Base-by-base conservation (phyloP, 2,888 invertebrate genomes). In the Erebia aethiops region DNA sequence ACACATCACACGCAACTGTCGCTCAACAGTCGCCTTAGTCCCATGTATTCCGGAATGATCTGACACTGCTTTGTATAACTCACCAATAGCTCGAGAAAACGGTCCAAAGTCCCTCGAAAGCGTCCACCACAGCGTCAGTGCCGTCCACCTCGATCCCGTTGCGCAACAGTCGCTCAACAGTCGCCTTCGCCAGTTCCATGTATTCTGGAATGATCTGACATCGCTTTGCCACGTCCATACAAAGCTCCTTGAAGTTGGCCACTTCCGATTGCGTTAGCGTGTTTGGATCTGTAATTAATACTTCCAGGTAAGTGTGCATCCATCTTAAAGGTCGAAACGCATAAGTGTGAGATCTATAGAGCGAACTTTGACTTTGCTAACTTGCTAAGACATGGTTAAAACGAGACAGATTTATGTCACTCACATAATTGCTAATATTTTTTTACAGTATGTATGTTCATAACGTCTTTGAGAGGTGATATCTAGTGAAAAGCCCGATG, bases 201-300 rank as follows among this genome's bases (percentile, higher is more conserved):
- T 93, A 93, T 65, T 92, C 92, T 0, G 92, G 92, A 49, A 93
- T 92, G 18, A 93, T 92, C 75, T 91, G 90, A 72, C 92, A 92
- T 41, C 87, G 87, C 73, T 80, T 84, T 0, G 91, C 90, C 11
- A 92, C 81, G 4, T 93, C 93, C 51, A 90, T 16, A 41, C 91
- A 91, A 0, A 92, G 78, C 49, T 92, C 92, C 67, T 88, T 89
- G 83, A 91, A 92, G 67, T 83, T 87, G 0, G 78, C 73, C 54
- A 91, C 87, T 67, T 92, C 90, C 0, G 88, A 84, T 60, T 87
- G 83, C 0, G 88, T 85, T 0, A 92, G 74, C 0, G 84, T 81
- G 71, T 86, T 82, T 10, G 86, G 82, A 70, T 84, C 92, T 92
- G 79, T 0, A 75, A 75, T 49, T 16, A 11, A 60, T n/a, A 52